Base-by-base conservation (phyloP, 2,113 vertebrate species). In the Pionites leucogaster region DNA sequence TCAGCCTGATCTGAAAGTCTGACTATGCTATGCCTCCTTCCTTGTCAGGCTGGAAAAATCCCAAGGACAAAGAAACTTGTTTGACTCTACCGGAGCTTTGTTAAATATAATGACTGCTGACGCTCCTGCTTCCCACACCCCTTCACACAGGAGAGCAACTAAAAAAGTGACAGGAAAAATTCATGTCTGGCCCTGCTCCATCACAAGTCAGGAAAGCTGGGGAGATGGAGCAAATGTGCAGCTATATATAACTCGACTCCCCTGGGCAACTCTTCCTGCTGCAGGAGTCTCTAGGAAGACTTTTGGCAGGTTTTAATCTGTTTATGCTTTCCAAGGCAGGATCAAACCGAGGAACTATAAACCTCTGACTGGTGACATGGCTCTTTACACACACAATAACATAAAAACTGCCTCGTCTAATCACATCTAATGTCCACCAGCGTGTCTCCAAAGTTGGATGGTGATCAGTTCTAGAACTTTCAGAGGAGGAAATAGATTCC, bases 371-470 rank as follows among this genome's bases (percentile, higher is more conserved):
- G 33, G 13, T 88, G 52, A 52, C 67, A 62, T 10, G 63, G 39
- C 13, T 72, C 20, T 82, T 50, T 64, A 28, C 16, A 60, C 17
- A 59, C 29, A 59, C 23, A 57, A 9, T 68, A 79, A 80, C 53
- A 76, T 3, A 72, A 16, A 52, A 80, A 52, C 47, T 68, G 57
- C 15, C 9, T 1, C 47, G 44, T 35, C 64, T 49, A 72, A 76
- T 68, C 42, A 35, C 20, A 39, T 57, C 53, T 72, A 28, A 74
- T 0, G 1, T 42, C 35, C 44, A 47, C 39, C 71, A 19, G 5
- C 25, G 19, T 53, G 24, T 63, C 4, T 78, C n/a, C 31, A 0
- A 0, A 60, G 28, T n/a, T 8, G 2, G 28, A 64, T 23, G 15
- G 25, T 68, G 33, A 11, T 71, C 79, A 85, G 31, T 4, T 59